Base-by-base conservation (phyloP, 1,140 invertebrate species). In the Anastatus disparis region DNA sequence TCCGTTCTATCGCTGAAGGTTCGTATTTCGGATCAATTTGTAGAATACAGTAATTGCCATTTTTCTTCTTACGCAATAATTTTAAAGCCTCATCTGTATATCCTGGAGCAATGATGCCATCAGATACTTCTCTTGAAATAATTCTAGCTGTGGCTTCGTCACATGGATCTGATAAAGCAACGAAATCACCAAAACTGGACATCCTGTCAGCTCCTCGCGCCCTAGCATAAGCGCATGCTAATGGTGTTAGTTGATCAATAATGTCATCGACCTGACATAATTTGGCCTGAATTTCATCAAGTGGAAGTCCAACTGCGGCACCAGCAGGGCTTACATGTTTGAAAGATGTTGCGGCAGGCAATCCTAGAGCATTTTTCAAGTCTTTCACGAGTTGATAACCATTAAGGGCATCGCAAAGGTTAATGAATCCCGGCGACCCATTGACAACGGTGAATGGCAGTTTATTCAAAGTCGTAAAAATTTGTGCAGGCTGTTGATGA, bases 171-270 rank as follows among this genome's bases (percentile, higher is more conserved):
- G 97, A 99, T 0, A 99, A 81, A 12, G 97, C 96, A 42, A 99
- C 90, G 83, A 99, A 99, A 86, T 99, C 98, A 0, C 98, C 97
- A 86, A 99, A 99, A 12, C 97, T 99, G 6, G 96, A 98, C 98
- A 99, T 99, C 62, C 98, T 90, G 84, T 99, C 98, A 17, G 97
- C 97, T 38, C 97, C 97, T 84, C 98, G 89, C 0, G 97, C 98
- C 71, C 97, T 87, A 0, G 97, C 97, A 87, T 99, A 99, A 1
- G 98, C 98, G 12, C 89, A 90, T 0, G 97, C 96, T n/a, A 99
- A 75, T 0, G 96, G 96, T 6, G 94, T 93, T 52, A 98, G 84
- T 58, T 89, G 85, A 24, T 90, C 85, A 0, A 86, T 79, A 24
- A 98, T 78, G 84, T 99, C 97, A 70, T 95, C 91, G 2, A 99